Evolutionary conservation across 53 echinoderm and acorn worm genomes (phyloP).

Genomic region (Temnopleurus reevesii): DNA sequence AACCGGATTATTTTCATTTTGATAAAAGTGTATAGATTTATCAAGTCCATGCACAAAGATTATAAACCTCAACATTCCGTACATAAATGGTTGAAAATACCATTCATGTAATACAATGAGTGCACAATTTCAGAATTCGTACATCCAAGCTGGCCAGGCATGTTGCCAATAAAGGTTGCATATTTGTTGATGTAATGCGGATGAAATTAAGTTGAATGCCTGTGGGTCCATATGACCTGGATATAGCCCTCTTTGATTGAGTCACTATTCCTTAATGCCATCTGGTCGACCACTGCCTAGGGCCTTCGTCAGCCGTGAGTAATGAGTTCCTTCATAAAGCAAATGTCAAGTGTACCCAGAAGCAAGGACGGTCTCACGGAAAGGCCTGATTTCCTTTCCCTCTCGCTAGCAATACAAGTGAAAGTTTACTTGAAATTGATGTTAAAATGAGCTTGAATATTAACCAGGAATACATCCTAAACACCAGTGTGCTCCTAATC

Average conservation of each 20-base stretch:
- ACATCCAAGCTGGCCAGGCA: background rate
- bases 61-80: too few relatives aligned
- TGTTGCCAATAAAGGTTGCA: background rate
- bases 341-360: constrained; percentile 14
- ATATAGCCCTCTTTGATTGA: constrained; percentile 18
- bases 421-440: background rate
- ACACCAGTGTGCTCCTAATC: too few relatives aligned
- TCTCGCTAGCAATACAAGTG: background rate
- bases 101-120: too few relatives aligned
- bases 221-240: background rate
- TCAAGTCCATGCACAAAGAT: too few relatives aligned
- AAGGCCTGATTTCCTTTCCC: constrained; percentile 17
- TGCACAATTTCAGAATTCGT: too few relatives aligned
- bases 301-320: background rate
- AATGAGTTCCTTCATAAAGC: constrained; percentile 17
- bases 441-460: background rate
- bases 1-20: too few relatives aligned
- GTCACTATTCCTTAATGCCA: constrained; percentile 35
- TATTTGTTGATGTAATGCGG: constrained; percentile 2
- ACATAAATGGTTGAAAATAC: too few relatives aligned
- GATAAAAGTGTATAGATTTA: too few relatives aligned
- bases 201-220: background rate
- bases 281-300: background rate
- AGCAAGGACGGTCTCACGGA: background rate
- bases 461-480: too few relatives aligned